phyloP scores from a whole-genome alignment of 2,113 vertebrate genomes.

The Hypanus sabinus region DNA sequence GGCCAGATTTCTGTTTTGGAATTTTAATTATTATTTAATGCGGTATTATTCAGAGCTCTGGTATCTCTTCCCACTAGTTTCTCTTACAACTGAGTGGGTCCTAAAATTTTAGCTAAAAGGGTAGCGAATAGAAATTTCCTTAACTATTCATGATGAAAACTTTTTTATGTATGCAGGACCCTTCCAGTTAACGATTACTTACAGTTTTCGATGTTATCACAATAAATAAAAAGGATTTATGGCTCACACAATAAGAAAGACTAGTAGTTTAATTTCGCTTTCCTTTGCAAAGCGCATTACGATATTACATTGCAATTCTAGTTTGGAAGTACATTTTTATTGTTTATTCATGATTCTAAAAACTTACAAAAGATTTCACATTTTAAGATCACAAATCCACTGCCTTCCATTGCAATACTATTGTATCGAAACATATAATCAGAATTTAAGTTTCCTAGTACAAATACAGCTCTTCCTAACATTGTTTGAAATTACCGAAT shows the following conservation, averaged over 20 bases:
- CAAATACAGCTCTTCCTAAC: neutral
- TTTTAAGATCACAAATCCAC: neutral
- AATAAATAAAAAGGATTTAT: neutral
- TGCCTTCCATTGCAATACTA: neutral
- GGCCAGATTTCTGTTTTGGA: neutral
- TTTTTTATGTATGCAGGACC: neutral
- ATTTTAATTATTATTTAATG: neutral
- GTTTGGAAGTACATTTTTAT: neutral
- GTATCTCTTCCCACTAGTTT: neutral
- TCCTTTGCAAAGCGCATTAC: neutral
- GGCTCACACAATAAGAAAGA: neutral
- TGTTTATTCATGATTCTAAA: neutral
- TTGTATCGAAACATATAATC: neutral
- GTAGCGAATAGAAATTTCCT: neutral
- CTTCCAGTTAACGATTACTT: neutral
- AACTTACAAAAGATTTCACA: neutral
- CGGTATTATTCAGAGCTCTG: neutral
- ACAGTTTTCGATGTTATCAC: neutral
- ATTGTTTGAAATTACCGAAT: constrained; percentile 13
- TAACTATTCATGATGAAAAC: neutral
- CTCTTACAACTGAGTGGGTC: neutral
- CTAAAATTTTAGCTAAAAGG: neutral
- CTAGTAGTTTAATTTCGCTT: neutral
- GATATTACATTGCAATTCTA: neutral
- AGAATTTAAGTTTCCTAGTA: constrained; percentile 6